Base-by-base conservation (phyloP, 2,797 vertebrate genomes). In the Mallotus villosus region DNA sequence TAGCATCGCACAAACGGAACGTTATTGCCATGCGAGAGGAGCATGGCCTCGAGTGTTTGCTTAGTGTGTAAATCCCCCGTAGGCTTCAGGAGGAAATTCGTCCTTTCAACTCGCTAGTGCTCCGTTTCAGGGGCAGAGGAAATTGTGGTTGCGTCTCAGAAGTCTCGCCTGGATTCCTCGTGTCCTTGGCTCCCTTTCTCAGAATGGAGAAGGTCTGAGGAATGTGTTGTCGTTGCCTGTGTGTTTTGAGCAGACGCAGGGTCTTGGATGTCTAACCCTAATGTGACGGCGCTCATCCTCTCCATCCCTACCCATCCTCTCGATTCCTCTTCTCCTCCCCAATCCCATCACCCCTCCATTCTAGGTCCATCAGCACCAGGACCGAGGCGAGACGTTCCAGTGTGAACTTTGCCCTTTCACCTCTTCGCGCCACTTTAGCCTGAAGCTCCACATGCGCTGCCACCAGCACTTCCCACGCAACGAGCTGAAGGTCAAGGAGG, bases 391-490 rank as follows among this genome's bases (percentile, higher is more conserved):
- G 93, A 99, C 98, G 49, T 99, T 99, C 88, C 97, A 99, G 71
- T 99, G 98, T 77, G 97, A 99, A 91, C 95, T 99, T 34, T 99
- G 98, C 87, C 98, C 98, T 83, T 99, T 99, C 90, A 99, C 98
- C 79, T 99, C 98, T 66, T 99, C 98, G 24, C 96, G 98, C 87
- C 98, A 99, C 93, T 99, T 99, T 94, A 99, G 98, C 94, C 94
- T 99, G 88, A 99, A 99, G 89, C 97, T 99, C 82, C 98, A 99
- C 91, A 99, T 99, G 98, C 97, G 98, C 85, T 99, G 98, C 91
- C 98, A 99, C 90, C 98, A 99, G 89, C 98, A 99, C 93, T 99
- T 99, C 91, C 95, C 98, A 75, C 95, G 95, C 91, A 92, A 94
- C 78, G 98, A 98, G 90, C 92, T 96, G 91, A 97, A 96, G 93